Percentiles rank a stretch among this genome's conserved stretches.
phyloP scores from a whole-genome alignment of 2,888 invertebrate genomes.

The Lepetodrilus schrolli region DNA sequence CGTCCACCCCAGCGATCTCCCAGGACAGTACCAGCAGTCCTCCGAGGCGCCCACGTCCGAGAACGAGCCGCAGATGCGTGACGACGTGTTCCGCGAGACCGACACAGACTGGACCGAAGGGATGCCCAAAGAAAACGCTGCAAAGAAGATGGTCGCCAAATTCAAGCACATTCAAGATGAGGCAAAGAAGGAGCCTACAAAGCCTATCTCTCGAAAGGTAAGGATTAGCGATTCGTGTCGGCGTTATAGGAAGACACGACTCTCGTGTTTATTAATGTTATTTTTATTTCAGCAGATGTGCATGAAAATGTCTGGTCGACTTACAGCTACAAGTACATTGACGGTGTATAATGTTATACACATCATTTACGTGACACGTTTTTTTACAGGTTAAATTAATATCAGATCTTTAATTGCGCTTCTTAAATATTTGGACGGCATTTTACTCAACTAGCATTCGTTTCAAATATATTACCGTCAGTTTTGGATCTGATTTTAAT shows the following conservation, averaged over 20 bases:
- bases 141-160: slow-evolving; percentile 85
- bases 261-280: no score
- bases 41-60: slow-evolving; percentile 54
- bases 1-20: slow-evolving; percentile 62
- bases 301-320: background rate
- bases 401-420: no score
- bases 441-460: no score
- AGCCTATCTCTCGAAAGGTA: slow-evolving; percentile 60
- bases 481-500: no score
- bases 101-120: slow-evolving; percentile 69
- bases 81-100: slow-evolving; percentile 76
- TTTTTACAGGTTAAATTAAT: no score
- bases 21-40: slow-evolving; percentile 62
- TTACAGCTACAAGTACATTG: background rate
- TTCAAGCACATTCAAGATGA: slow-evolving; percentile 85
- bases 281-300: background rate
- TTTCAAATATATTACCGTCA: no score
- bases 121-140: slow-evolving; percentile 82
- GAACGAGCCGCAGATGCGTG: slow-evolving; percentile 56
- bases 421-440: no score
- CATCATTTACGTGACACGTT: background rate
- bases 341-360: background rate
- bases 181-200: slow-evolving; percentile 51
- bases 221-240: no score
- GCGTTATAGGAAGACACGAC: no score